These are phyloP conservation scores for Bombycilla garrulus DNA, from an alignment of 2,113 vertebrate genomes.

Conservation along the genomic window DNA sequence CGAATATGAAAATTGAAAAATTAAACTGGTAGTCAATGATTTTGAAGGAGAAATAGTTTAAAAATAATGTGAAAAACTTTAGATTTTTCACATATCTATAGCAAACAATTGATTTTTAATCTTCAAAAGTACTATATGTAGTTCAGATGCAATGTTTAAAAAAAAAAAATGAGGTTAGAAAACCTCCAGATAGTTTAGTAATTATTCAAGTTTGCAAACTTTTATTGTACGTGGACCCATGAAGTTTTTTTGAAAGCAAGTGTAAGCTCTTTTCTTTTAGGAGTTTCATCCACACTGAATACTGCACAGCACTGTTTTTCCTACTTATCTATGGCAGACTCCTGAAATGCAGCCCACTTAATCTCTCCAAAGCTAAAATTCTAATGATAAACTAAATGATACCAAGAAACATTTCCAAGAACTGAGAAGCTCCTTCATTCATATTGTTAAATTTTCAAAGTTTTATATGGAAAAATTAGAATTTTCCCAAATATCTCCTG, in stretches of 20 bases:
- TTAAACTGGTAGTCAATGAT: not conserved
- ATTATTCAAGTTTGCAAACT: not conserved
- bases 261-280: not conserved
- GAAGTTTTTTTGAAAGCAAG: not conserved
- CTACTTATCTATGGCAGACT: not conserved
- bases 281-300: not conserved
- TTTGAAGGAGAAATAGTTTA: not conserved
- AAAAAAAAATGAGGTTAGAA: not conserved
- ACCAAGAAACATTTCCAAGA: not conserved
- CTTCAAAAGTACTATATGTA: not conserved
- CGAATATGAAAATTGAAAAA: not conserved
- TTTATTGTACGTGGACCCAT: rapidly evolving
- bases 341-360: not conserved
- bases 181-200: not conserved
- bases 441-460: not conserved
- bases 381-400: not conserved
- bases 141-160: not conserved
- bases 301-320: not conserved
- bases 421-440: not conserved
- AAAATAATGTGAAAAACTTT: not conserved
- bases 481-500: not conserved
- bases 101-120: not conserved
- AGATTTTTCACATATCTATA: not conserved
- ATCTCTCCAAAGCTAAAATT: not conserved
- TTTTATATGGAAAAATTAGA: not conserved